A percentile compares a stretch with the other conserved stretches of the same genome.
Evolutionary conservation across 2,113 vertebrate species (phyloP).

Genomic region (Onychorhynchus coronatus): DNA sequence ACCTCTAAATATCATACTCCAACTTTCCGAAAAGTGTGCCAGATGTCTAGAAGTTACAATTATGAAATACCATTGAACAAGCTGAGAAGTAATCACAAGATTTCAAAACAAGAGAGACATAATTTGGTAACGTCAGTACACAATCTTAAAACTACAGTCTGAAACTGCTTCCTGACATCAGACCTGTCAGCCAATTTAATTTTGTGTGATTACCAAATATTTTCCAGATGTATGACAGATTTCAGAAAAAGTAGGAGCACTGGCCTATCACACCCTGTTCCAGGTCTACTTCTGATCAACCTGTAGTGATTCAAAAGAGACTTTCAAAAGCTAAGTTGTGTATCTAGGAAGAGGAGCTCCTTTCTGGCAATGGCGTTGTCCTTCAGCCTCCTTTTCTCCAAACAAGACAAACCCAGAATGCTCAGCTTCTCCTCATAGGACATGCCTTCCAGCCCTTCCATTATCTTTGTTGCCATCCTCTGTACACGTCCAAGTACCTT

Average conservation of each 20-base stretch:
- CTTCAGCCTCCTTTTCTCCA: neutral
- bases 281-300: neutral
- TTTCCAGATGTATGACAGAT: neutral
- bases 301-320: neutral
- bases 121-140: fast-evolving
- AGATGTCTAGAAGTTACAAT: neutral
- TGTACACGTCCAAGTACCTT: neutral
- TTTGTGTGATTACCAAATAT: neutral
- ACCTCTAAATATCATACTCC: neutral
- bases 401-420: neutral
- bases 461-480: neutral
- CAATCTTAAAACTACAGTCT: neutral
- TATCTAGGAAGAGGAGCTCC: neutral
- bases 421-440: neutral
- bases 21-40: neutral
- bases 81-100: neutral
- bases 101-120: neutral
- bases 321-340: neutral
- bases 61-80: neutral
- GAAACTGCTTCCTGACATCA: neutral
- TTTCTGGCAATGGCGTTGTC: neutral
- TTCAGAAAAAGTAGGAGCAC: neutral
- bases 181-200: neutral
- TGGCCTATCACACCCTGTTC: neutral
- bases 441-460: neutral